phyloP scores from a whole-genome alignment of 2,888 invertebrate species.

The Spodoptera littoralis region DNA sequence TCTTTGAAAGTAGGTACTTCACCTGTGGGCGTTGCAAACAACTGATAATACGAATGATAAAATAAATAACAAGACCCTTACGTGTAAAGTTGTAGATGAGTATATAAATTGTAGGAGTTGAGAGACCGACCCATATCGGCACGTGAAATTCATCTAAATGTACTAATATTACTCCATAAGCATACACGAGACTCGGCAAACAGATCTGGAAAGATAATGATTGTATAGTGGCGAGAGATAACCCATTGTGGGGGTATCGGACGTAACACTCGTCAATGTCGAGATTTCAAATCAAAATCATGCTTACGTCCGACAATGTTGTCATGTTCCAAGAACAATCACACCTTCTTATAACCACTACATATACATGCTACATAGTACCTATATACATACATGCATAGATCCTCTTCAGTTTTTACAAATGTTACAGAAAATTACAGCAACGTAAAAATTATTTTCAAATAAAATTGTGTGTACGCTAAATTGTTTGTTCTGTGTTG shows the following conservation, averaged over 20 bases:
- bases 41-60: conserved; percentile 1
- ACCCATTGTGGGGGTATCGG: conserved; percentile 25
- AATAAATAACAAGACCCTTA: conserved; percentile 64
- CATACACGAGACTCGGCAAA: conserved; percentile 78
- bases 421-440: no score
- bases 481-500: no score
- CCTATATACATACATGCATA: no score
- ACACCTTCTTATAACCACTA: no score
- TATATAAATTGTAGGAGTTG: conserved; percentile 78
- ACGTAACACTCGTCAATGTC: conserved; percentile 18
- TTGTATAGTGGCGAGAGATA: conserved; percentile 26
- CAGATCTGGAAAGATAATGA: conserved; percentile 71
- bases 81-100: conserved; percentile 80
- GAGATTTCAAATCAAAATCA: conserved; percentile 13
- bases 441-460: no score
- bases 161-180: conserved; percentile 81
- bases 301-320: neutral
- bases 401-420: no score
- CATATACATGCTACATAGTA: no score
- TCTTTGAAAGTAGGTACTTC: no score
- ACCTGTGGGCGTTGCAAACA: neutral
- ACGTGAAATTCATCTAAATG: conserved; percentile 72
- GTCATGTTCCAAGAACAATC: no score
- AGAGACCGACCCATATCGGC: conserved; percentile 76
- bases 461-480: no score